Conservation (phyloP, 1,140 invertebrate genomes). For the Latrodectus geometricus region DNA sequence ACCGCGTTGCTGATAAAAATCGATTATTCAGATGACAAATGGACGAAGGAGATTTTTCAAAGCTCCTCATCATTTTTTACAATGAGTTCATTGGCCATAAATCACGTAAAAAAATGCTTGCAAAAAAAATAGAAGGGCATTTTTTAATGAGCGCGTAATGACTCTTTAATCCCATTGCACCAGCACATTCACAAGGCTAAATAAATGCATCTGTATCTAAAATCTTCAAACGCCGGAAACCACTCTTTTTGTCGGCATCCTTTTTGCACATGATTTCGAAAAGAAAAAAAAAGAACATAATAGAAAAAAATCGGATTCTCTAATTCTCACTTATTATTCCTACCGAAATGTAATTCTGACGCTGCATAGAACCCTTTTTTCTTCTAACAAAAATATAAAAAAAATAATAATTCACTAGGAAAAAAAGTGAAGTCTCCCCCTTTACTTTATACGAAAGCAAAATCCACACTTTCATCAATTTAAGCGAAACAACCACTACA, state of each 20-base stretch:
- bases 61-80: not conserved
- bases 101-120: not conserved
- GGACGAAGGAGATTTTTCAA: not conserved
- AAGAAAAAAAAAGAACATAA: too few relatives aligned
- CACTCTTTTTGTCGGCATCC: not conserved
- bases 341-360: not conserved
- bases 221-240: not conserved
- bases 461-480: conserved; percentile 1
- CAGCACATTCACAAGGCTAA: not conserved
- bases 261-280: not conserved
- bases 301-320: not conserved
- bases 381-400: not conserved
- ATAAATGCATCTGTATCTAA: not conserved
- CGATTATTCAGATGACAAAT: not conserved
- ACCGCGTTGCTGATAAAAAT: not conserved
- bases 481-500: not conserved
- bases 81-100: not conserved
- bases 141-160: not conserved
- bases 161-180: not conserved
- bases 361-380: conserved; percentile 6
- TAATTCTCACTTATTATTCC: not conserved
- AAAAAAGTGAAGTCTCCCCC: not conserved
- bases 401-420: not conserved
- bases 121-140: not conserved
- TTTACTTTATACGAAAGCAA: not conserved